Conservation (phyloP, 2,113 vertebrate species). For the Podocnemis expansa region DNA sequence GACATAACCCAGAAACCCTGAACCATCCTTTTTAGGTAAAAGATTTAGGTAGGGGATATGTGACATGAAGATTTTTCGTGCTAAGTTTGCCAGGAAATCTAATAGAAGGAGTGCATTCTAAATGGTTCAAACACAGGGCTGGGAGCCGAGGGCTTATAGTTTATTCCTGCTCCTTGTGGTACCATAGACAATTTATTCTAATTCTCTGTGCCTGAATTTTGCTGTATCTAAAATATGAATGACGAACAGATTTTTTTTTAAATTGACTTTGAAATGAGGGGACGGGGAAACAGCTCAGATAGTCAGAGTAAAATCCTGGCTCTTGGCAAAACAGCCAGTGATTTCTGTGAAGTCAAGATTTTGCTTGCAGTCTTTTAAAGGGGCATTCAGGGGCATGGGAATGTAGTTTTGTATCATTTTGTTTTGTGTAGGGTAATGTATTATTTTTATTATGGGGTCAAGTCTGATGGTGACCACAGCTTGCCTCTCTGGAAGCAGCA, state of each 20-base stretch:
- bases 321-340: rapidly evolving
- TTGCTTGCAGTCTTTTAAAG: background rate
- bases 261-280: background rate
- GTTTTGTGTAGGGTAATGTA: background rate
- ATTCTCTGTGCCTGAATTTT: background rate
- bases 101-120: background rate
- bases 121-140: background rate
- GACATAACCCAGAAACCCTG: background rate
- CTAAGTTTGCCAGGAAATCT: background rate
- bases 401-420: background rate
- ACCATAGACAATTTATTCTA: background rate
- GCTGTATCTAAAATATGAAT: background rate
- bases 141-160: background rate
- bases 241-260: background rate
- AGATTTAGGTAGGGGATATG: background rate
- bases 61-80: background rate
- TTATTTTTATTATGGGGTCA: no score
- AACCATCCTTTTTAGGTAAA: background rate
- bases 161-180: background rate
- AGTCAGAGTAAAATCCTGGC: background rate
- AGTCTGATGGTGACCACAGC: rapidly evolving
- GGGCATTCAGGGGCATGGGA: background rate
- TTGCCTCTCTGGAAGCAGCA: background rate
- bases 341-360: background rate
- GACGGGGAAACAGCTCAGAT: background rate